A percentile compares a stretch with the other conserved stretches of the same genome.
Conservation (phyloP, 2,797 vertebrate species). For the Tragopan temminckii region DNA sequence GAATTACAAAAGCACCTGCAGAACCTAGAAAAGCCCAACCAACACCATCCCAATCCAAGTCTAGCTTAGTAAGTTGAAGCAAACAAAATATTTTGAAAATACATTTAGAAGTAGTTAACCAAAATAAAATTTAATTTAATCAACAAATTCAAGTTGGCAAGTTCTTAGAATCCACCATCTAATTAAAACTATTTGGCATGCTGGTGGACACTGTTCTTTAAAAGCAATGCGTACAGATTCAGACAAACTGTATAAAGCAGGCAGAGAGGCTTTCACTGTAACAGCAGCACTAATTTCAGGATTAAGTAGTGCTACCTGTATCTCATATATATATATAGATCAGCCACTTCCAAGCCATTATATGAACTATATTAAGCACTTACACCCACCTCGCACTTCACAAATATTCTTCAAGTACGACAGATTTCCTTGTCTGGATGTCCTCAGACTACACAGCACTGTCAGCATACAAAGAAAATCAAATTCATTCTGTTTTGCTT, state of each 20-base stretch:
- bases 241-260: background rate
- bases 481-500: constrained; percentile 49
- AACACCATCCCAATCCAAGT: background rate
- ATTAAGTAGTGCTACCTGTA: constrained; percentile 21
- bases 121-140: background rate
- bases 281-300: constrained; percentile 3
- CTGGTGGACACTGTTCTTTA: background rate
- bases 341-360: constrained; percentile 12
- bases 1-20: background rate
- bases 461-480: constrained; percentile 21
- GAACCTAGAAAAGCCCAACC: background rate
- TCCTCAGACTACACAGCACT: background rate
- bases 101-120: background rate
- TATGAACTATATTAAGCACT: constrained; percentile 14
- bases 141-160: background rate
- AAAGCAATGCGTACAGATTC: fast-evolving
- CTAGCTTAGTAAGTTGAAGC: background rate
- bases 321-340: background rate
- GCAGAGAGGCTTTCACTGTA: background rate
- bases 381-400: background rate
- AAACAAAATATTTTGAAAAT: background rate
- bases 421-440: constrained; percentile 32
- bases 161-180: background rate
- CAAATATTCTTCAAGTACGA: background rate
- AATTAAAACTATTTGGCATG: background rate